A percentile compares a stretch with the other conserved stretches of the same genome.
Evolutionary conservation across 2,888 invertebrate genomes (phyloP).

Genomic region (Rhopalosiphum nymphaeae): DNA sequence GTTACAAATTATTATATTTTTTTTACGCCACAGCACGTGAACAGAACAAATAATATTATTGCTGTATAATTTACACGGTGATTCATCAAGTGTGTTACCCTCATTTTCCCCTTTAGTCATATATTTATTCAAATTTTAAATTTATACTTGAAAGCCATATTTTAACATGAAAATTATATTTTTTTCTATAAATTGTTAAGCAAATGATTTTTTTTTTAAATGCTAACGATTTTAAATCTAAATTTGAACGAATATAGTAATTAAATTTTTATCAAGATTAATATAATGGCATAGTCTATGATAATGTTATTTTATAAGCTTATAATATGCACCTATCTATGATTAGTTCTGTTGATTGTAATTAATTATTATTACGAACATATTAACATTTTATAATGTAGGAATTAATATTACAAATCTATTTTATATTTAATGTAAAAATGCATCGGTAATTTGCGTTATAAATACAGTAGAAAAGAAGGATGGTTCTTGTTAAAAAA

Average conservation of each 20-base stretch:
- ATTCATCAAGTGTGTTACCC: not conserved
- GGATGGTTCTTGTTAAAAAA: not conserved
- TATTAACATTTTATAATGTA: not conserved
- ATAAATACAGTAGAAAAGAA: not conserved
- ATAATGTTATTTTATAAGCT: not conserved
- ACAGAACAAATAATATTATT: not conserved
- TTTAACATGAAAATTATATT: not conserved
- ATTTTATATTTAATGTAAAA: not conserved
- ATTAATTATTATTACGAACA: not conserved
- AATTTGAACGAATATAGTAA: not conserved
- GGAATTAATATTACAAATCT: not conserved
- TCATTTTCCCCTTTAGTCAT: not conserved
- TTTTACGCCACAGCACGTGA: not conserved
- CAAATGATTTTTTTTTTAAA: not conserved
- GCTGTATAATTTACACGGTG: not conserved
- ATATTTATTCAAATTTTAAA: not conserved
- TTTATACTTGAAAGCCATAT: not conserved
- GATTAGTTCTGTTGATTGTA: not conserved
- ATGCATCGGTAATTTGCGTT: not conserved
- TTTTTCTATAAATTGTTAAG: not conserved
- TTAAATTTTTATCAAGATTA: not conserved
- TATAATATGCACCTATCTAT: not conserved
- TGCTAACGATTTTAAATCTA: not conserved
- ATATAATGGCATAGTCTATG: not conserved
- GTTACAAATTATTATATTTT: conserved; percentile 2